Evolutionary conservation across 1,140 invertebrate genomes (phyloP).

Genomic region (Magallana angulata): DNA sequence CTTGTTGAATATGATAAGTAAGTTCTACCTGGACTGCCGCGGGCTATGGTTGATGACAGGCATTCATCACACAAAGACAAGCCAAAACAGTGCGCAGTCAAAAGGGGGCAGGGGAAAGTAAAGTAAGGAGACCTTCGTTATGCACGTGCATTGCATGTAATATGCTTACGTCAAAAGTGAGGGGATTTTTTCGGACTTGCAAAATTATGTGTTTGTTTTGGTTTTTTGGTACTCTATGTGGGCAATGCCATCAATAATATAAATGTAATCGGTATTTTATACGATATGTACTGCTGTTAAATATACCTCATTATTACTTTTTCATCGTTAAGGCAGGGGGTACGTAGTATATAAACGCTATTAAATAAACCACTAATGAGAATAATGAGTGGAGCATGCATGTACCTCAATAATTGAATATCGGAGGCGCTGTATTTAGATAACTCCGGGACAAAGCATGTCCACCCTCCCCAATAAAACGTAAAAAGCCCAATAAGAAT

Average conservation of each 20-base stretch:
- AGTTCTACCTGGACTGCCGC: conserved; percentile 8
- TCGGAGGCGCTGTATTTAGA: no score
- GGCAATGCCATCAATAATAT: neutral
- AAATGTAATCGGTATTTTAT: neutral
- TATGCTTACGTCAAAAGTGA: neutral
- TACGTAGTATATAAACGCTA: no score
- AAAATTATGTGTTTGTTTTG: neutral
- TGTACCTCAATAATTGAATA: no score
- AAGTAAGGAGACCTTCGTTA: neutral
- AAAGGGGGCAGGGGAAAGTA: neutral
- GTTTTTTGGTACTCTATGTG: neutral
- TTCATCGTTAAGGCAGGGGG: neutral
- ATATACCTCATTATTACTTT: neutral
- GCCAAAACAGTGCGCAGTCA: conserved; percentile 17
- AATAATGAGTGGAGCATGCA: no score
- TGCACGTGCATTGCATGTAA: conserved; percentile 12
- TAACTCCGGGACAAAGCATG: no score
- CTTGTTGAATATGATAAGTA: conserved; percentile 13
- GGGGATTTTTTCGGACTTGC: neutral
- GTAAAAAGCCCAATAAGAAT: no score
- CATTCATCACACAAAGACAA: conserved; percentile 25
- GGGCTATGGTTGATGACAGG: conserved; percentile 6
- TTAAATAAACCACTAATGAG: no score
- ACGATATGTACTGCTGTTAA: neutral
- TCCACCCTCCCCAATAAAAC: no score